These are phyloP conservation scores for Syrmaticus mikado DNA, from an alignment of 2,113 vertebrate genomes.

Conservation along the genomic window DNA sequence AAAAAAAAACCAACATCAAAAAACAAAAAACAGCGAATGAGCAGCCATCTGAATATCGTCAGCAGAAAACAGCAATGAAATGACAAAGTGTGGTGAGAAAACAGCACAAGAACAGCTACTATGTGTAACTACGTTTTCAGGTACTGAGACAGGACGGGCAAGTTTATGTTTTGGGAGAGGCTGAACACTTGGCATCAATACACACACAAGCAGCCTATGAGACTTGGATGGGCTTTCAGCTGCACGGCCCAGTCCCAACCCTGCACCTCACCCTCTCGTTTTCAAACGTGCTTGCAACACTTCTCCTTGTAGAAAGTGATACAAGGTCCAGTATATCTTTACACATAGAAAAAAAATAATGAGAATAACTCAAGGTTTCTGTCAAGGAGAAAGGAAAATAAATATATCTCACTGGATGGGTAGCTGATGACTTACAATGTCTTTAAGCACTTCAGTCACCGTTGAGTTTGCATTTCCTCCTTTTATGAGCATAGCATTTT, in stretches of 20 bases:
- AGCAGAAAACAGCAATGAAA: not conserved
- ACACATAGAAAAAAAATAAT: not conserved
- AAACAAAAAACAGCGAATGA: not conserved
- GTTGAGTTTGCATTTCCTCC: constrained; percentile 90
- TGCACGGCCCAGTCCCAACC: not conserved
- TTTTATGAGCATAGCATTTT: constrained; percentile 93
- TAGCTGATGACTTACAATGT: constrained; percentile 81
- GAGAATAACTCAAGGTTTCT: not conserved
- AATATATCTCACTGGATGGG: not conserved
- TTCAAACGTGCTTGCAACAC: not conserved
- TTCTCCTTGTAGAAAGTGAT: not conserved
- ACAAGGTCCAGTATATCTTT: not conserved
- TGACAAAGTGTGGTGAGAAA: not conserved
- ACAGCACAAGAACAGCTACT: rapidly evolving
- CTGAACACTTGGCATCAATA: not conserved
- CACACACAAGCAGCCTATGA: not conserved
- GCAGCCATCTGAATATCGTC: not conserved
- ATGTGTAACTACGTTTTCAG: not conserved
- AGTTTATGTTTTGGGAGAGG: not conserved
- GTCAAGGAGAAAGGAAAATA: not conserved
- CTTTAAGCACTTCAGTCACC: constrained; percentile 88
- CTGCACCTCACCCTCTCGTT: not conserved
- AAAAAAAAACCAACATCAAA: too few species aligned
- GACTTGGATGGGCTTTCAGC: not conserved
- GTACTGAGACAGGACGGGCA: not conserved